These are phyloP conservation scores for Cervus canadensis DNA, from an alignment of 2,113 vertebrate species.

Conservation along the genomic window DNA sequence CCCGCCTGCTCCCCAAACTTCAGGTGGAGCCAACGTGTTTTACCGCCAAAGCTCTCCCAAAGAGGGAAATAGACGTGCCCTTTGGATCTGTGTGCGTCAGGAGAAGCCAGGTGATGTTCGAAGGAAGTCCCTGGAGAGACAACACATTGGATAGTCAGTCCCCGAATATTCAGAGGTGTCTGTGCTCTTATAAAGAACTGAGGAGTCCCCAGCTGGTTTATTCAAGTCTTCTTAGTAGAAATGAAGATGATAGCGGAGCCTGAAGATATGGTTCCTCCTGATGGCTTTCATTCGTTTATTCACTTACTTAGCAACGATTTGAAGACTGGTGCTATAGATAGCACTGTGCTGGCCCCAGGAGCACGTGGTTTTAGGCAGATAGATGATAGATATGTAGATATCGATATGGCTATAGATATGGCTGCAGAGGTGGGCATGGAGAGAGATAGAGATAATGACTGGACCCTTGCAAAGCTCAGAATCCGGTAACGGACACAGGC, in stretches of 20 bases:
- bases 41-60: not conserved
- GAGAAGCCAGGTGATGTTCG: not conserved
- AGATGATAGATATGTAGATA: not conserved
- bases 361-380: not conserved
- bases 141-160: not conserved
- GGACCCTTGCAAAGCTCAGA: not conserved
- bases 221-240: not conserved
- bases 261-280: not conserved
- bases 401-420: fast-evolving
- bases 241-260: not conserved
- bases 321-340: not conserved
- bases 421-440: not conserved
- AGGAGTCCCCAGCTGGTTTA: not conserved
- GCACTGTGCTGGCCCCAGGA: not conserved
- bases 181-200: not conserved
- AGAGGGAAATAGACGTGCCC: not conserved
- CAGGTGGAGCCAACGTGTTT: not conserved
- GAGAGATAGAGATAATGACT: not conserved
- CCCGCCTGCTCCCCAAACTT: not conserved
- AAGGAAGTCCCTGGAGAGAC: not conserved
- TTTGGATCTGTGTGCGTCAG: not conserved
- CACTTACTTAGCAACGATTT: not conserved
- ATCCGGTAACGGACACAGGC: not conserved
- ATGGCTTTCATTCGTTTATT: not conserved
- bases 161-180: not conserved